Evolutionary conservation across 35 echinoderm and acorn worm species (phyloP).

Genomic region (Lytechinus pictus): DNA sequence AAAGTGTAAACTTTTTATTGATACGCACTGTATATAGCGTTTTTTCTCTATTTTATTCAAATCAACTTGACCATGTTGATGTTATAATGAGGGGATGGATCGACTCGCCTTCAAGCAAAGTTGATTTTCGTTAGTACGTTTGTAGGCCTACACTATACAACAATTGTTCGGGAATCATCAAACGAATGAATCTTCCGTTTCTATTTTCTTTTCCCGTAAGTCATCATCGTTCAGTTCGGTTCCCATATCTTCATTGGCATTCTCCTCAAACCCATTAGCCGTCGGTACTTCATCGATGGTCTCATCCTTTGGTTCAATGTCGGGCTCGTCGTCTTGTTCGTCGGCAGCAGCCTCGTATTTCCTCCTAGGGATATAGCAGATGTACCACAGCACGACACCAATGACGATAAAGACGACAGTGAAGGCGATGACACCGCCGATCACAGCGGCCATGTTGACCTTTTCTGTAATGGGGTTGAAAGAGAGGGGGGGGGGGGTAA

Average conservation of each 20-base stretch:
- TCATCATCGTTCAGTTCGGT: not conserved
- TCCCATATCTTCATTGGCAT: slow-evolving; percentile 5
- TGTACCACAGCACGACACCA: not conserved
- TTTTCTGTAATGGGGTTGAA: not conserved
- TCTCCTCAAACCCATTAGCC: not conserved
- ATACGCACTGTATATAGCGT: too few relatives aligned
- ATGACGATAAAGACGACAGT: not conserved
- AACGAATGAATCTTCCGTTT: not conserved
- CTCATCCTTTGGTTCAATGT: not conserved
- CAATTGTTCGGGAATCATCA: not conserved
- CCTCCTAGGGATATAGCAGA: not conserved
- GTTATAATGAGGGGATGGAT: too few relatives aligned
- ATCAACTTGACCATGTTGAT: too few relatives aligned
- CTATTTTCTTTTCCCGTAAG: not conserved
- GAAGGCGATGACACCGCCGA: slow-evolving; percentile 1
- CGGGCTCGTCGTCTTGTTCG: not conserved
- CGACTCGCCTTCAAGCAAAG: too few relatives aligned
- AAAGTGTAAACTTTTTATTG: too few relatives aligned
- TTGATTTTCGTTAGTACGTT: too few relatives aligned
- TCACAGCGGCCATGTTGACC: not conserved
- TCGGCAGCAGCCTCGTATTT: not conserved
- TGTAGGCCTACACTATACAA: too few relatives aligned
- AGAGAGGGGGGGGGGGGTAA: not conserved
- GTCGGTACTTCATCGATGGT: not conserved
- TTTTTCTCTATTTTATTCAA: too few relatives aligned